Evolutionary conservation across 2,888 invertebrate species (phyloP), one percentile per base, ranked within the genome.

Genomic region (Pollenia amentaria): DNA sequence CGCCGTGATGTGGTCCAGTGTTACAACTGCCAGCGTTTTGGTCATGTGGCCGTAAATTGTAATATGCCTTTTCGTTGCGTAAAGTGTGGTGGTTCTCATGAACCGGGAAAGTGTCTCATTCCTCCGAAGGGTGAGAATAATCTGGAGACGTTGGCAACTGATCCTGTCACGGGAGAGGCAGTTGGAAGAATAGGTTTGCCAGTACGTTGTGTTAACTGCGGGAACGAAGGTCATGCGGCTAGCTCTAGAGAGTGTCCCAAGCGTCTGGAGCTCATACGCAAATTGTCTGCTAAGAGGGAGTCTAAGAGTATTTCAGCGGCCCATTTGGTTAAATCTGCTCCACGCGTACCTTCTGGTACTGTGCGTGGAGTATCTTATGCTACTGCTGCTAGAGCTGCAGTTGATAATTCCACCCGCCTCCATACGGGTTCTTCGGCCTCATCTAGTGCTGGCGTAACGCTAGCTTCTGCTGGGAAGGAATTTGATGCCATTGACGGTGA

Each of bases 31-130:
- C 60, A 60, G 9, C 16, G 60, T n/a, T 72, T 57, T 7, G 57
- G 42, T 3, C 72, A 72, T 18, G 18, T 16, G 1, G 44, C 73
- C 1, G 8, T 10, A 1, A 57, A 70, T 16, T 79, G 62, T 8
- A 7, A 48, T 1, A 70, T 79, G 62, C 79, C 79, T n/a, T 79
- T 42, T 46, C 12, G 51, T 1, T 70, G 79, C 14, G 79, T 62
- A 0, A 79, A 79, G 9, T 72, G 80, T 16, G 51, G 70, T 3
- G 64, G 16, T 2, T 62, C 62, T 0, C 72, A 80, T 53, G 64
- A 38, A 1, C 73, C 73, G 2, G 53, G 64, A 1, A 73, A 46
- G 6, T 73, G 80, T 18, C 8, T 0, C 0, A 48, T 79, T 12
- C 79, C 79, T 4, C 1, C 21, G 0, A 70, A 40, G 53, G 48